Percentiles rank a stretch among this genome's conserved stretches.
phyloP scores from a whole-genome alignment of 1,140 invertebrate species.

The Asobara japonica region DNA sequence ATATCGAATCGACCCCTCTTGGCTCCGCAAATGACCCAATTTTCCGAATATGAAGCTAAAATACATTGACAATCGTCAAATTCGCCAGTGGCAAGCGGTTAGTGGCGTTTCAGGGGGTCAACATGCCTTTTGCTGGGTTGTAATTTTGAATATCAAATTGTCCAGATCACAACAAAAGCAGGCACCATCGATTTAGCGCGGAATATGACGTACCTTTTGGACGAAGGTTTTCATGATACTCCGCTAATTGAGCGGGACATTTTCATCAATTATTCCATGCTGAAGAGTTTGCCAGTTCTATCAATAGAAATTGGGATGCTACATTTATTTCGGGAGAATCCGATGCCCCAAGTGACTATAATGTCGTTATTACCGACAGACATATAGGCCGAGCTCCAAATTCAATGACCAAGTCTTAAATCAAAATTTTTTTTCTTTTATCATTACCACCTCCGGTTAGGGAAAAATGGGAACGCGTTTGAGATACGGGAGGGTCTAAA shows the following conservation, averaged over 20 bases:
- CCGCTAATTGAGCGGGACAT: not conserved
- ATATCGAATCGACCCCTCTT: not conserved
- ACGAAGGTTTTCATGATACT: not conserved
- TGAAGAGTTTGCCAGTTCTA: not conserved
- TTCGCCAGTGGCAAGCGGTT: not conserved
- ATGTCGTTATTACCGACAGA: not conserved
- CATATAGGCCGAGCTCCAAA: not conserved
- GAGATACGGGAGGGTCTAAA: no score
- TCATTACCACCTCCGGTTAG: no score
- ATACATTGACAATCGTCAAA: not conserved
- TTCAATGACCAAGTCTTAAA: not conserved
- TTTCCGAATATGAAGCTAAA: not conserved
- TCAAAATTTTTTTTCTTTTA: no score
- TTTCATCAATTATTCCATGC: not conserved
- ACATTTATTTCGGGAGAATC: not conserved
- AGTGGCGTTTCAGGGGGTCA: not conserved
- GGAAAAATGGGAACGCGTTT: no score
- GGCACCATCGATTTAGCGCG: not conserved
- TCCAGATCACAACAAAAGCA: not conserved
- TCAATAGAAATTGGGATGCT: not conserved
- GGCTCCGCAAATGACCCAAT: not conserved
- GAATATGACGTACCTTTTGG: not conserved
- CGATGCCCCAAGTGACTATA: not conserved
- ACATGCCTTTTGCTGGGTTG: no score
- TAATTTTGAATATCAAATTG: no score